Base-by-base conservation (phyloP, 2,888 invertebrate species). In the Athrips mouffetella region DNA sequence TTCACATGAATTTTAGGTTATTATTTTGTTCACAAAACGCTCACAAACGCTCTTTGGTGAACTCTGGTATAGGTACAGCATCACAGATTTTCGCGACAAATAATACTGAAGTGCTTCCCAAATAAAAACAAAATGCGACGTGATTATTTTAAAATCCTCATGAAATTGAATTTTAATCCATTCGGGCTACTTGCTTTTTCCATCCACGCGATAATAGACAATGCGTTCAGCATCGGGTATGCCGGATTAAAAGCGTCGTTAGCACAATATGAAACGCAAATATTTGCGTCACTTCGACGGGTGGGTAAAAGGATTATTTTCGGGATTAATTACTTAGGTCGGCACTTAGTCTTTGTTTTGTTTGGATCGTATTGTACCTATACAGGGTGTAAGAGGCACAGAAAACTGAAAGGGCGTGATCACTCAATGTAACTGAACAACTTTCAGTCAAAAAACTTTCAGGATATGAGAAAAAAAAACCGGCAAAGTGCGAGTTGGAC, bases 241-340 rank as follows among this genome's bases (percentile, higher is more conserved):
- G 51, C 37, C 57, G 80, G 79, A 80, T 81, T 81, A 79, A 80
- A 81, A 80, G 75, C 77, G 77, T 80, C 70, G 79, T 79, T 79
- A 77, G 60, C 67, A 67, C 63, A 70, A 79, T 80, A 80, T 81
- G 74, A 76, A 80, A 82, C 63, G 70, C 76, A 81, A 80, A 81
- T 77, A 79, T 80, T 77, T 78, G 65, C 75, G 60, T 62, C 57
- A 55, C 50, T 53, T 55, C 50, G 47, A 57, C 63, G 60, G 62
- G 49, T 57, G 56, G 55, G 60, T 60, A 55, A 51, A 53, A 53
- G 74, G 71, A 71, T 74, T 78, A 70, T 21, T 10, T 5, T 21
- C 7, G 20, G 20, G 11, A 21, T 21, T 21, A 40, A 40, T 23
- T 7, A 13, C 11, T 35, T 6, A 18, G 18, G 27, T 27, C 27